Conservation (phyloP, 2,888 invertebrate genomes). For the Nebria brevicollis region DNA sequence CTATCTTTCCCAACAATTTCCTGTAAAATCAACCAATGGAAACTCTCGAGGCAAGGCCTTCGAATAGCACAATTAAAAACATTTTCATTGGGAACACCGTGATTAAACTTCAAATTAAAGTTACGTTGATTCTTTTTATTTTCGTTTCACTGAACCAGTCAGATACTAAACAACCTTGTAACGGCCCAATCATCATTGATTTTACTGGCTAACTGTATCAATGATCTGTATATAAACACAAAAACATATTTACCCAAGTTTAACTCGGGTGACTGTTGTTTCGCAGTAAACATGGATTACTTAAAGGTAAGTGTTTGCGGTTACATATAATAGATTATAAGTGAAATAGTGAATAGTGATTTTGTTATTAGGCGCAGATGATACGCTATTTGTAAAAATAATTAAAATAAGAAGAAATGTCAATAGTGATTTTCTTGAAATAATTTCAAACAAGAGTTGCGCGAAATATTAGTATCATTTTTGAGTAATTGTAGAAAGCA, state of each 20-base stretch:
- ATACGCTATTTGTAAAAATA: no score
- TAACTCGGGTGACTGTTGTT: slow-evolving; percentile 18
- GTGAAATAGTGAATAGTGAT: no score
- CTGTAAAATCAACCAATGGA: background rate
- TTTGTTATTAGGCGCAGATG: no score
- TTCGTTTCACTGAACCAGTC: background rate
- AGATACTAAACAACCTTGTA: background rate
- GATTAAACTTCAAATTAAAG: background rate
- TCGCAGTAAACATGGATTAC: slow-evolving; percentile 22
- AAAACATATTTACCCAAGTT: slow-evolving; percentile 19
- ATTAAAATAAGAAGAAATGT: no score
- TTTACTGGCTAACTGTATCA: slow-evolving; percentile 15
- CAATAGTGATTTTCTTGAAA: no score
- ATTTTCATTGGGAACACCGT: background rate
- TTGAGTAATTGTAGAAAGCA: no score
- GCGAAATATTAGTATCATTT: no score
- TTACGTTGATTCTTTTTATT: background rate
- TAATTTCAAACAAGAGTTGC: no score
- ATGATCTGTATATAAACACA: slow-evolving; percentile 34
- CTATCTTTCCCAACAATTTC: background rate
- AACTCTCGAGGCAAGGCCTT: background rate
- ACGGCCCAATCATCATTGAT: background rate
- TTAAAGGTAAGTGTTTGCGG: slow-evolving; percentile 26
- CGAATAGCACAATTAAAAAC: background rate
- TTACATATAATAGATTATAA: background rate